Evolutionary conservation across 2,888 invertebrate species (phyloP), one percentile per base, ranked within the genome.

Genomic region (Acanthococcus lagerstroemiae): DNA sequence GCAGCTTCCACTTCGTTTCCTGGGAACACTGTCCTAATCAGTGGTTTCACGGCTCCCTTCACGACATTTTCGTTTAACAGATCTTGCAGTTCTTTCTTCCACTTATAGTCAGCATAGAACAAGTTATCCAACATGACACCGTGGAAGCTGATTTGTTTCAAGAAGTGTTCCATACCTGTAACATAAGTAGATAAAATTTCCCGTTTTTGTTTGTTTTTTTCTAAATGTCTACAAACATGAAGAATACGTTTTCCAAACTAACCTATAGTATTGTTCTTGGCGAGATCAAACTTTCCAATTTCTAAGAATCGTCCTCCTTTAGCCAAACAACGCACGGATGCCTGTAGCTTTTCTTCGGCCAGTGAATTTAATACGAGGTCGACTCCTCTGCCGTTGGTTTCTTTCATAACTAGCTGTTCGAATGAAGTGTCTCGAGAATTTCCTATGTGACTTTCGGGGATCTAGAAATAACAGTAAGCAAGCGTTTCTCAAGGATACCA

Each of bases 291-390:
- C 77, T 91, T 92, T 52, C 92, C 91, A 68, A 93, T 91, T 78
- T 92, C 91, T 56, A 91, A 75, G 76, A 92, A 92, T 67, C 84
- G 79, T 9, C 91, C 85, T 0, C 80, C 78, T 2, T 71, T 71
- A 0, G 80, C 82, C 12, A 86, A 74, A 70, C 85, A 86, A 2
- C 84, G 77, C 0, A 84, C 75, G 0, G 85, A 84, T 0, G 85
- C 88, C 72, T 83, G 81, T 0, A 95, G 80, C 76, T 95, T 95
- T 55, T 96, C 95, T 73, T 92, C 95, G 0, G 95, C 84, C 50
- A 97, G 77, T 0, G 94, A 95, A 76, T 97, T 97, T 6, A 93
- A 78, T 15, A 96, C 88, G 61, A 95, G 78, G 73, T 97, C 90
- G 0, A 97, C 95, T 44, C 95, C 95, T 71, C 81, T 80, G 12